Base-by-base conservation (phyloP, 2,113 vertebrate species). In the Lanius collurio region DNA sequence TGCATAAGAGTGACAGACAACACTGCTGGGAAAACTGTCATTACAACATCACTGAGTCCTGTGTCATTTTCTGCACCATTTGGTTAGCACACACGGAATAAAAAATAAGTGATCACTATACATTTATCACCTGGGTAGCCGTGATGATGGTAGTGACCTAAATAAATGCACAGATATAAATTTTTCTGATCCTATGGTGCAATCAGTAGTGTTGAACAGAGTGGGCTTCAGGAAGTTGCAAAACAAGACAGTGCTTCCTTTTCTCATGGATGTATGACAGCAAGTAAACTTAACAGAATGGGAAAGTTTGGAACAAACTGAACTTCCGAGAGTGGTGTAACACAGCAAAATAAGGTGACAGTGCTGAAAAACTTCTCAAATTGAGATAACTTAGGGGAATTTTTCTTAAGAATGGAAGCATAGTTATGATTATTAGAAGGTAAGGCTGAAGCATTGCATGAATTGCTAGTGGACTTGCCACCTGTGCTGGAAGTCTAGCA, bases 1-100 rank as follows among this genome's bases (percentile, higher is more conserved):
- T 13, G 30, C 26, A 1, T 20, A 13, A 30, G 64, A 37, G 9
- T 46, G 62, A 42, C 78, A 81, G 46, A 20, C 0, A 3, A 0
- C 22, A 31, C 26, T 53, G 42, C 73, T 90, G 64, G 64, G 73
- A 57, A 30, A 57, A 30, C 28, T 0, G 0, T 47, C 44, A 8
- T 41, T 47, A 23, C 14, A 33, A 0, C 53, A 49, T 44, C 57
- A 33, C 16, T 7, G 41, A 65, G n/a, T 46, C 41, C 9, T 2
- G 1, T n/a, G 49, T 64, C 0, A 1, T 53, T 73, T 78, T 84
- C 77, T 83, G 47, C 31, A 55, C 37, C 10, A 4, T 33, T 56
- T 84, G 31, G 20, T 69, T 64, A 33, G 60, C 31, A 17, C 12
- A 7, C 3, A 18, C 4, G 9, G 22, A 77, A 22, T 15, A 31